Evolutionary conservation across 2,797 vertebrate species (phyloP).

Genomic region (Sorex maritimensis): DNA sequence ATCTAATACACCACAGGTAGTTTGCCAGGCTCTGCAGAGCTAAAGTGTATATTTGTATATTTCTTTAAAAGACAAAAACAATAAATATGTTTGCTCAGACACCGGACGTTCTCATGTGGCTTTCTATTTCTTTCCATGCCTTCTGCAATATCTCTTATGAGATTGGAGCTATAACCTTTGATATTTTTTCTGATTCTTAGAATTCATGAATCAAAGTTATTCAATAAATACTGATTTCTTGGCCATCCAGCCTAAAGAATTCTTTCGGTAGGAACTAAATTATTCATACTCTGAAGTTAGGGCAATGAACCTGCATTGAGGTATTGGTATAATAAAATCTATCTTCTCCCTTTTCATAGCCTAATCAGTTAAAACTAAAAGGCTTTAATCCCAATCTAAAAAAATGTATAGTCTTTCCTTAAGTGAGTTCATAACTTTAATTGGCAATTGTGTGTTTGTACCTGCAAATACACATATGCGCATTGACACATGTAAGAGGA

Average conservation of each 20-base stretch:
- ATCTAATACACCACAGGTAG: too few species aligned
- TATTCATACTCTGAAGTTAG: constrained; percentile 48
- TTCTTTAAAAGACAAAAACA: not conserved
- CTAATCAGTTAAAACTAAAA: not conserved
- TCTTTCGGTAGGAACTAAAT: constrained; percentile 39
- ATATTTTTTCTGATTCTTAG: constrained; percentile 39
- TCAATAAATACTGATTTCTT: constrained; percentile 67
- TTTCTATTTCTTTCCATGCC: not conserved
- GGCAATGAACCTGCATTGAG: not conserved
- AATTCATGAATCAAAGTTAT: constrained; percentile 21
- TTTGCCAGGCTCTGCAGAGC: too few species aligned
- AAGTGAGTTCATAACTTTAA: not conserved
- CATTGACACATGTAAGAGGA: not conserved
- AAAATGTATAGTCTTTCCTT: not conserved
- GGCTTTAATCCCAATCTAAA: not conserved
- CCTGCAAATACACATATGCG: not conserved
- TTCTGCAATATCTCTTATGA: not conserved
- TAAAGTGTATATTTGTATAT: not conserved
- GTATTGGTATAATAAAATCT: not conserved
- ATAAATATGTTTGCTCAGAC: not conserved
- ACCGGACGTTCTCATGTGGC: not conserved
- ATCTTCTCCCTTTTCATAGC: not conserved
- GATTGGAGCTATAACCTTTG: constrained; percentile 1
- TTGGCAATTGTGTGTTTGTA: not conserved
- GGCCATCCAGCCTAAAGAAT: not conserved